phyloP scores from a whole-genome alignment of 2,113 vertebrate genomes.

The Chroicocephalus ridibundus region DNA sequence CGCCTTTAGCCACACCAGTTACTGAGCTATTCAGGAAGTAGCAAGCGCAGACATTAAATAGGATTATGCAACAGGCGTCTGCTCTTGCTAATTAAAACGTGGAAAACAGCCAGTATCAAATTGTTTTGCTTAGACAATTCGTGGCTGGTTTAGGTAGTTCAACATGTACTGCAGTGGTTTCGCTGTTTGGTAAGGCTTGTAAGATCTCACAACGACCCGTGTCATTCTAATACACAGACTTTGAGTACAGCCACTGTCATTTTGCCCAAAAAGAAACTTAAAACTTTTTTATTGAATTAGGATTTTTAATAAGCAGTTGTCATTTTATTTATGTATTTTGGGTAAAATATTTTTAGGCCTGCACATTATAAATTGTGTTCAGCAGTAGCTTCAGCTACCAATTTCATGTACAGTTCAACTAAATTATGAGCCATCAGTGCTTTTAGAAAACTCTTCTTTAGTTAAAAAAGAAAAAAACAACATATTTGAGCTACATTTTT shows the following conservation, averaged over 20 bases:
- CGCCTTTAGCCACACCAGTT: not conserved
- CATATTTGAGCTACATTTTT: not conserved
- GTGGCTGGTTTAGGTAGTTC: not conserved
- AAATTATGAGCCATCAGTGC: not conserved
- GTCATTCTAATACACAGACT: not conserved
- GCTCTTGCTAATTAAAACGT: slow-evolving; percentile 49
- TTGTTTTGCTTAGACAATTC: slow-evolving; percentile 21
- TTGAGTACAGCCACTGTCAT: not conserved
- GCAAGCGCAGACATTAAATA: slow-evolving; percentile 28
- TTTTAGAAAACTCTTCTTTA: not conserved
- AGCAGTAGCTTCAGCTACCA: not conserved
- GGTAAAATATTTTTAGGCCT: not conserved
- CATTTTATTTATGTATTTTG: not conserved
- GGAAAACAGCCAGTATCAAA: slow-evolving; percentile 33
- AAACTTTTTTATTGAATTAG: not conserved
- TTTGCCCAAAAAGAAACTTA: not conserved
- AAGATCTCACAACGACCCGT: not conserved
- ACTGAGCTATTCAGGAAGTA: not conserved
- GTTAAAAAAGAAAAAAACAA: not conserved
- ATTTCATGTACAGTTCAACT: not conserved
- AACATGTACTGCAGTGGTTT: not conserved
- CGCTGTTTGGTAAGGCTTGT: not conserved
- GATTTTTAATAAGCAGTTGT: not conserved
- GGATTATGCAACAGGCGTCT: slow-evolving; percentile 25
- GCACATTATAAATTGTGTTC: not conserved